Conservation (phyloP, 2,797 vertebrate species). For the Protosalanx chinensis region DNA sequence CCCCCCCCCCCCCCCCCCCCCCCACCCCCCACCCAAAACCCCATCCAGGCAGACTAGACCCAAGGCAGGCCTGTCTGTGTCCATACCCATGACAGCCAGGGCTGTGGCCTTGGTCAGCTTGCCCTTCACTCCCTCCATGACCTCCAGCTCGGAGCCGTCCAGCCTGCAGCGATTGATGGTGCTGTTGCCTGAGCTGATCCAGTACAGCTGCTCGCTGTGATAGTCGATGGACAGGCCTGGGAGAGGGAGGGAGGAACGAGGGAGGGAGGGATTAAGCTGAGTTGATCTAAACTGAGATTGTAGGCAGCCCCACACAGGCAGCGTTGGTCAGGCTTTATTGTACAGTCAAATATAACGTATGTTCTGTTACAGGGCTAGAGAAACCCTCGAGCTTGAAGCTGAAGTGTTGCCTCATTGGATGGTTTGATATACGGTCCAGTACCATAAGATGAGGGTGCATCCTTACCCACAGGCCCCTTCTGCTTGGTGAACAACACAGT, state of each 20-base stretch:
- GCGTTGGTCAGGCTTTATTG: no score
- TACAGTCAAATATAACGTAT: no score
- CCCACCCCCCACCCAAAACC: neutral
- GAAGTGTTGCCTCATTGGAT: no score
- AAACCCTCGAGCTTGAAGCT: no score
- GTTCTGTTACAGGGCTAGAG: no score
- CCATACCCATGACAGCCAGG: conserved; percentile 93
- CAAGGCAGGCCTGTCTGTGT: neutral
- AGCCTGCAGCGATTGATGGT: conserved; percentile 88
- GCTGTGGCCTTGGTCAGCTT: conserved; percentile 91
- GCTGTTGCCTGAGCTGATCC: conserved; percentile 92
- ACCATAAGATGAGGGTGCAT: neutral
- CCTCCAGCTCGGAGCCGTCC: conserved; percentile 82
- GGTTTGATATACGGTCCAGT: neutral
- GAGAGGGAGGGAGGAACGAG: conserved; percentile 12
- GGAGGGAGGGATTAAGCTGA: neutral
- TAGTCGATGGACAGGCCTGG: conserved; percentile 93
- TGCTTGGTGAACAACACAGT: conserved; percentile 85
- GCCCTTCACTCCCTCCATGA: conserved; percentile 76
- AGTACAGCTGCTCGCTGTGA: conserved; percentile 86
- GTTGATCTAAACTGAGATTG: no score
- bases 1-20: no score
- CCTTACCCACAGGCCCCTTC: conserved; percentile 89
- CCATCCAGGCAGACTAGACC: neutral
- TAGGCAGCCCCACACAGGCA: no score